phyloP scores from a whole-genome alignment of 2,797 vertebrate genomes.

The Leptoclinus maculatus region DNA sequence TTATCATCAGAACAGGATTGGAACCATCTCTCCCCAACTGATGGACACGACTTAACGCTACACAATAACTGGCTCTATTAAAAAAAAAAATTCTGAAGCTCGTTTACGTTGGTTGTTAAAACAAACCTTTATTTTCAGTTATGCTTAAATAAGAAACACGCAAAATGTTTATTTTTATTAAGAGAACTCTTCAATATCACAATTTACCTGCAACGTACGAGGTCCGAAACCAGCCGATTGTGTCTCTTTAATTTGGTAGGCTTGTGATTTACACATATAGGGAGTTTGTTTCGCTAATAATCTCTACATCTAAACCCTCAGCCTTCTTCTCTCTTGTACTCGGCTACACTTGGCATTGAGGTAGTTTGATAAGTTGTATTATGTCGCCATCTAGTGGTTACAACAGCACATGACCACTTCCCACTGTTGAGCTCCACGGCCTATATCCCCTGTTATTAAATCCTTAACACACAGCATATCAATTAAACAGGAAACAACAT shows the following conservation, averaged over 20 bases:
- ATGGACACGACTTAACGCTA: background rate
- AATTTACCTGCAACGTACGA: background rate
- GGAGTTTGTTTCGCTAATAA: background rate
- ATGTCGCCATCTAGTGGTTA: slow-evolving; percentile 75
- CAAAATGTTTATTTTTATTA: background rate
- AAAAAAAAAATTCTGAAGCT: background rate
- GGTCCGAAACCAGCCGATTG: background rate
- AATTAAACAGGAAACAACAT: background rate
- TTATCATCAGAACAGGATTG: background rate
- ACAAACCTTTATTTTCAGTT: background rate
- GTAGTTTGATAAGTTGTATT: slow-evolving; percentile 27
- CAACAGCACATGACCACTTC: background rate
- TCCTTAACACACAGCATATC: background rate
- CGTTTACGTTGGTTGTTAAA: background rate
- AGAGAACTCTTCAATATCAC: background rate
- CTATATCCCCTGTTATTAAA: background rate
- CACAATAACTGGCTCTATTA: background rate
- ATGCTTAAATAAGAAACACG: background rate
- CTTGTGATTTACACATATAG: background rate
- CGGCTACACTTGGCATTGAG: background rate
- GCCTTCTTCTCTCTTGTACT: background rate
- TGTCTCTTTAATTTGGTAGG: background rate
- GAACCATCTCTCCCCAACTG: background rate
- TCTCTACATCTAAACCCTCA: background rate
- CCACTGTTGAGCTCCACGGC: too few relatives aligned